These are phyloP conservation scores for Polylopha cassiicola DNA, from an alignment of 2,888 invertebrate genomes.

Conservation along the genomic window DNA sequence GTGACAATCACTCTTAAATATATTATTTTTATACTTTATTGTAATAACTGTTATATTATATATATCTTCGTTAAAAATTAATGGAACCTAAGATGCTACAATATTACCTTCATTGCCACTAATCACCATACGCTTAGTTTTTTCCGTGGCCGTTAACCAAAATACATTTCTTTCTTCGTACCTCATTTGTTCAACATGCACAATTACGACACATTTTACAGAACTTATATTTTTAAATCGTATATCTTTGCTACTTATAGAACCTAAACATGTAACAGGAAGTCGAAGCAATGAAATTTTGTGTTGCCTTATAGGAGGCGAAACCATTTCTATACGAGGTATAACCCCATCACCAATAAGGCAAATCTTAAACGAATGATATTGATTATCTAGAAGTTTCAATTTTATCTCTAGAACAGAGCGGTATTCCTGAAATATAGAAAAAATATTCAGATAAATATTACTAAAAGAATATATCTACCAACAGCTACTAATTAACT, in stretches of 20 bases:
- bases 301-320: conserved; percentile 44
- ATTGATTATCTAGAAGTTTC: conserved; percentile 57
- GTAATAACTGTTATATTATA: no score
- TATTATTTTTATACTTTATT: no score
- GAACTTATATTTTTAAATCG: conserved; percentile 55
- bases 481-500: neutral
- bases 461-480: no score
- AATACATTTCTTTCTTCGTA: conserved; percentile 52
- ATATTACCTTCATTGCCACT: conserved; percentile 41
- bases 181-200: conserved; percentile 38
- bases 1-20: no score
- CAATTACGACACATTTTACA: conserved; percentile 44
- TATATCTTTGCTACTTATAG: conserved; percentile 47
- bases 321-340: conserved; percentile 54
- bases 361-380: conserved; percentile 61
- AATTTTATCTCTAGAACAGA: conserved; percentile 63
- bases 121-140: conserved; percentile 37
- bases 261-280: conserved; percentile 64
- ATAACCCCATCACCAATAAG: conserved; percentile 67
- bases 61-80: no score
- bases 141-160: conserved; percentile 42
- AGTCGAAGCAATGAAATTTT: conserved; percentile 45
- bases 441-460: conserved; percentile 7
- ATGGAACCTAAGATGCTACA: no score
- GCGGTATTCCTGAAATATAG: conserved; percentile 55